Evolutionary conservation across 2,797 vertebrate genomes (phyloP).

Genomic region (Orestias chungarensis): DNA sequence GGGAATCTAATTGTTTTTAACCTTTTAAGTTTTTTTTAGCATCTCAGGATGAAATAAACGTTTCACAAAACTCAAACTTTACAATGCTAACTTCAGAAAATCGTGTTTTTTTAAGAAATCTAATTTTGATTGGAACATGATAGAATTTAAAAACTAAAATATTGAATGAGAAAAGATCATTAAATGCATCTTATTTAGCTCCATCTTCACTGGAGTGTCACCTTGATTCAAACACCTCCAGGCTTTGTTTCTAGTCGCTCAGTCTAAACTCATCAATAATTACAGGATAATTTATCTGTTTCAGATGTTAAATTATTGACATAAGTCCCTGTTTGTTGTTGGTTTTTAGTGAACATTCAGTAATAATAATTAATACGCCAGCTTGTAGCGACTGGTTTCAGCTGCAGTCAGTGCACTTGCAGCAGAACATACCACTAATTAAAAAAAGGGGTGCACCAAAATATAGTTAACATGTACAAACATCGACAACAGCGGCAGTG

Average conservation of each 20-base stretch:
- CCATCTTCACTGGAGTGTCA: slow-evolving; percentile 47
- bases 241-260: not conserved
- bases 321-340: not conserved
- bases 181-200: no score
- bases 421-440: slow-evolving; percentile 75
- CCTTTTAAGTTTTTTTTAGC: not conserved
- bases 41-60: not conserved
- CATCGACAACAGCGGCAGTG: no score
- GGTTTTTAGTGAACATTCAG: slow-evolving; percentile 13
- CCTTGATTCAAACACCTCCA: slow-evolving; percentile 41
- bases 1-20: no score
- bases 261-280: accelerated
- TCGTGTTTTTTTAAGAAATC: not conserved
- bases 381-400: slow-evolving; percentile 42
- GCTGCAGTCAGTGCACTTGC: slow-evolving; percentile 73
- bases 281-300: not conserved
- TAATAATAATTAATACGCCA: slow-evolving; percentile 42
- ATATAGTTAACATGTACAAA: not conserved
- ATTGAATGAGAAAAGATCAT: not conserved
- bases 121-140: no score
- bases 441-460: not conserved
- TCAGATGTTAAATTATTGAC: not conserved
- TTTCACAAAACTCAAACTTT: not conserved
- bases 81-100: not conserved
- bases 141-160: not conserved